These are phyloP conservation scores for Drosophila affinis DNA, from an alignment of 2,888 invertebrate species.

Conservation along the genomic window DNA sequence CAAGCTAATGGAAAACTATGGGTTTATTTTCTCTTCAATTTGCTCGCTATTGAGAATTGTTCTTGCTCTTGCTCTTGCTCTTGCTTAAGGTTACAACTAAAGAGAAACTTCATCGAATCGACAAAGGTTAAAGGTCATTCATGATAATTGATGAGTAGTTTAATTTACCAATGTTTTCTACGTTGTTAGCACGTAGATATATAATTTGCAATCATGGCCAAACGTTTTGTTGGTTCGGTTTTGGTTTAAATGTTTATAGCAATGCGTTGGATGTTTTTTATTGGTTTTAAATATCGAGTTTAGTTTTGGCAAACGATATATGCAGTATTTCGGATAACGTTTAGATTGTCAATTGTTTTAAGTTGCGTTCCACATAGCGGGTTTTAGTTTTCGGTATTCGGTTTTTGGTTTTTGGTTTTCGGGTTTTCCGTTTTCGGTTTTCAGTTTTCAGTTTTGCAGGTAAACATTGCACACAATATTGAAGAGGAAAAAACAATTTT, in stretches of 20 bases:
- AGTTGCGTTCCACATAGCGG: conserved; percentile 57
- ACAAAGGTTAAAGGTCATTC: conserved; percentile 33
- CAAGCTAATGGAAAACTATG: not conserved
- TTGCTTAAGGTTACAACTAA: conserved; percentile 40
- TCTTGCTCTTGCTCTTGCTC: not conserved
- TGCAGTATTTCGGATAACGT: conserved; percentile 43
- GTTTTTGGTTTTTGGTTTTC: conserved; percentile 26
- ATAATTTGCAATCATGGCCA: conserved; percentile 33
- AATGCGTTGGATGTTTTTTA: conserved; percentile 30
- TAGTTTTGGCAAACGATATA: conserved; percentile 47
- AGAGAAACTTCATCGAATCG: conserved; percentile 22
- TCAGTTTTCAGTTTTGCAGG: conserved; percentile 26
- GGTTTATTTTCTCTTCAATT: not conserved
- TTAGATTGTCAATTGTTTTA: conserved; percentile 55
- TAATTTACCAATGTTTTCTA: conserved; percentile 83
- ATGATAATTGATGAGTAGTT: conserved; percentile 45
- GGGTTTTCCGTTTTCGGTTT: conserved; percentile 49
- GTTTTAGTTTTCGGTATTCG: conserved; percentile 44
- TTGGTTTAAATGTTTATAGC: conserved; percentile 14
- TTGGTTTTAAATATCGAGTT: conserved; percentile 59
- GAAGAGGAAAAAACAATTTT: conserved; percentile 23
- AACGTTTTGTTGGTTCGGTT: conserved; percentile 58
- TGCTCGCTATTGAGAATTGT: not conserved
- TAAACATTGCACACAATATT: conserved; percentile 62
- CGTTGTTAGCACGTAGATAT: conserved; percentile 62